Evolutionary conservation across 2,797 vertebrate genomes (phyloP), one percentile per base, ranked within the genome.

Genomic region (Silurus lanzhouensis): DNA sequence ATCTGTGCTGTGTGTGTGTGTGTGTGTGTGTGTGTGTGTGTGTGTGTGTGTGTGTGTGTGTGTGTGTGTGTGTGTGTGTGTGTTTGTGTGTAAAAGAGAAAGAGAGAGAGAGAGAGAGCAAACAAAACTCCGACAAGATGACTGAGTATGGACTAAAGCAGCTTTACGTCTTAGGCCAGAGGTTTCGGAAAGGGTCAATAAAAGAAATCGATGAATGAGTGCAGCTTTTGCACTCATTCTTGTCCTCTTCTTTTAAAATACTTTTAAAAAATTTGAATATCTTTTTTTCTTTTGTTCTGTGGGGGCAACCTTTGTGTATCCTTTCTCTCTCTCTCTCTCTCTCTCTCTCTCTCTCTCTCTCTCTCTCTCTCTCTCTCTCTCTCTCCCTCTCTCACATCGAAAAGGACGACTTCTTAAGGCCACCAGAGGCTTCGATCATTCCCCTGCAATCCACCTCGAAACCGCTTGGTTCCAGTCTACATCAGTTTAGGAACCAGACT

Each of bases 161-260:
- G 63, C 20, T 44, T 58, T 77, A 63, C 17, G 8, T 22, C 31
- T 46, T 15, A 10, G 22, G 57, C 55, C 44, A 52, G 38, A 82
- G 85, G 83, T 72, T 67, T 81, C 25, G 27, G 67, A 86, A 71
- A 74, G 71, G 85, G 85, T 81, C 76, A 85, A 70, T 10, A 4
- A 31, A 46, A 86, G 38, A 86, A 81, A 5, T 1, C 8, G 52
- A 58, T 76, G 25, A 58, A 58, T 19, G 9, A 31, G 12, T 52
- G 20, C 25, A 19, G 20, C 25, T 25, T 44, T 22, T 64, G 22
- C 44, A 57, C 78, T 48, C 22, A 52, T 1, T 84, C 78, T 84
- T 83, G 63, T 82, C 63, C 15, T 17, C 48, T 44, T 70, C 10
- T 78, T 76, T 58, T 57, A 46, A 57, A 12, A 22, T n/a, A 5